These are phyloP conservation scores for Thalpophila matura DNA, from an alignment of 2,888 invertebrate genomes.

Conservation along the genomic window DNA sequence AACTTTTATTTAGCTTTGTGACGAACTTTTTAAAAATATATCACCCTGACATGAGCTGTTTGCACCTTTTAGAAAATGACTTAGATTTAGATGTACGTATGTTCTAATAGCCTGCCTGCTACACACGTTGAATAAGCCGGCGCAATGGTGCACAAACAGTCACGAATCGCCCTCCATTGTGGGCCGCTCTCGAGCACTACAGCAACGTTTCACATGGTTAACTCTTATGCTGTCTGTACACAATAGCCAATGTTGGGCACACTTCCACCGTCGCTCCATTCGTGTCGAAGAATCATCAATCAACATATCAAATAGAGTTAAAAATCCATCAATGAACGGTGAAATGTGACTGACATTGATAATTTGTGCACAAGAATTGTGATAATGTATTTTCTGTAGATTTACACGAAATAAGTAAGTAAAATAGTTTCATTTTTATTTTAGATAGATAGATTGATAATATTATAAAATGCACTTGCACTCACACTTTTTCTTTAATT, in stretches of 20 bases:
- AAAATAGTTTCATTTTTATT: constrained; percentile 5
- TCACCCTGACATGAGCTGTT: background rate
- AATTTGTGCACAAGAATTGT: constrained; percentile 7
- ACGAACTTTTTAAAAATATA: constrained; percentile 21
- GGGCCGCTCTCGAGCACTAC: constrained; percentile 27
- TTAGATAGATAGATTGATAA: background rate
- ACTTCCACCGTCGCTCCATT: constrained; percentile 18
- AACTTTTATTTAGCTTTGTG: too few relatives aligned
- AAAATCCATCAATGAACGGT: constrained; percentile 34
- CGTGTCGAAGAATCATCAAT: constrained; percentile 43
- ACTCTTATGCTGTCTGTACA: constrained; percentile 33
- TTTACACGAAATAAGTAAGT: constrained; percentile 18
- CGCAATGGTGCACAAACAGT: constrained; percentile 57
- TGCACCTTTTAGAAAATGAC: constrained; percentile 15
- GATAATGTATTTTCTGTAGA: background rate
- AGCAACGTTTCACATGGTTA: constrained; percentile 53
- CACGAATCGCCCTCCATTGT: constrained; percentile 49
- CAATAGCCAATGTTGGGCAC: constrained; percentile 44
- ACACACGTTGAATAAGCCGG: constrained; percentile 44
- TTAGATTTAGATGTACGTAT: background rate
- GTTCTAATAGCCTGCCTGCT: constrained; percentile 2
- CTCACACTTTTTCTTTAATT: background rate
- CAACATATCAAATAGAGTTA: constrained; percentile 33
- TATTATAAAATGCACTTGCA: constrained; percentile 6
- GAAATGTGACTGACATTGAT: constrained; percentile 13